phyloP scores from a whole-genome alignment of 2,888 invertebrate species.

The Torymus aiolomorphi region DNA sequence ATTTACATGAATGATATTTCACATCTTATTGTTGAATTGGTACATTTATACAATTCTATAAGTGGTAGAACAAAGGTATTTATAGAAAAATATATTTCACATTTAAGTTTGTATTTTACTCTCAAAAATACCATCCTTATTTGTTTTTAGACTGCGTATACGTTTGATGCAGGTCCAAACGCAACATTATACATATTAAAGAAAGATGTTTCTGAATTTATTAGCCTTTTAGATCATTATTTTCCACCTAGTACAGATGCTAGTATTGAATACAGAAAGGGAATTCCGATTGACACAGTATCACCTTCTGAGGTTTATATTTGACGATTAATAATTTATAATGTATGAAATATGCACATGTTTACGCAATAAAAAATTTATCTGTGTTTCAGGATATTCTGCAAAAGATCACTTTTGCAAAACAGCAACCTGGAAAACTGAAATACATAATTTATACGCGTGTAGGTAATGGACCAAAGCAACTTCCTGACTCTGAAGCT shows the following conservation, averaged over 20 bases:
- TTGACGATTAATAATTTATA: slow-evolving; percentile 50
- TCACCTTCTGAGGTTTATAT: slow-evolving; percentile 65
- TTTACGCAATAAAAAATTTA: too few relatives aligned
- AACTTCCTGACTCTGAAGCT: slow-evolving; percentile 74
- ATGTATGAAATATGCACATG: slow-evolving; percentile 35
- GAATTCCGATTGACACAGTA: slow-evolving; percentile 75
- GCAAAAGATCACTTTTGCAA: slow-evolving; percentile 71
- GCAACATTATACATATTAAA: slow-evolving; percentile 92
- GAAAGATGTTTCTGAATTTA: slow-evolving; percentile 83
- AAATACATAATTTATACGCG: slow-evolving; percentile 91
- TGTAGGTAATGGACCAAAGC: slow-evolving; percentile 87
- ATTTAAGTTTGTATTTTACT: slow-evolving; percentile 12
- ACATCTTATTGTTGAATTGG: slow-evolving; percentile 85
- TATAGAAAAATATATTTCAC: not conserved
- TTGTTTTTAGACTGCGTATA: slow-evolving; percentile 87
- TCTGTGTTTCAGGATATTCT: slow-evolving; percentile 64
- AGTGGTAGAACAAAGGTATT: slow-evolving; percentile 81
- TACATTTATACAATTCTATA: slow-evolving; percentile 89
- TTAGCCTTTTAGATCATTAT: slow-evolving; percentile 82
- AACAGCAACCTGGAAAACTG: slow-evolving; percentile 78
- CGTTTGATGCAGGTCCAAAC: slow-evolving; percentile 99
- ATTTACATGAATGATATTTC: slow-evolving; percentile 95
- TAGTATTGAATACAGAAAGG: slow-evolving; percentile 77
- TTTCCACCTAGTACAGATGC: slow-evolving; percentile 80
- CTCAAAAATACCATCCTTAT: slow-evolving; percentile 16